Base-by-base conservation (phyloP, 2,113 vertebrate genomes). In the Sula dactylatra region DNA sequence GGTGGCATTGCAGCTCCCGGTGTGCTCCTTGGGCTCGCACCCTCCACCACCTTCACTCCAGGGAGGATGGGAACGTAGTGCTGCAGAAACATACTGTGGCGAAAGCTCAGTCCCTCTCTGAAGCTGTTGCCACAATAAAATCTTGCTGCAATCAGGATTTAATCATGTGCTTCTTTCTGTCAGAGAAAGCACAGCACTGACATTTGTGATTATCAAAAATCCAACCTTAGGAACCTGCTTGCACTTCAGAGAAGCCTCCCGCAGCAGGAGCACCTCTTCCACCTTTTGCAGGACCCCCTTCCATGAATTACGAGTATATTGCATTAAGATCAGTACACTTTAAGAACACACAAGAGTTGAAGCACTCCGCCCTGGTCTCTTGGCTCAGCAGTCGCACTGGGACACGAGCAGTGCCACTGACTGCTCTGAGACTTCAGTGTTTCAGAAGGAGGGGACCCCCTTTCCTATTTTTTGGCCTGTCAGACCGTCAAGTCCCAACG, bases 231-330 rank as follows among this genome's bases (percentile, higher is more conserved):
- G 65, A 58, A 29, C 18, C 13, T 10, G 13, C 17, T 2, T 55
- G 50, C 29, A 27, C 47, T 49, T 3, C 34, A 2, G 13, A 86
- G 82, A 10, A 52, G 70, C 32, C 49, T 72, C 62, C 74, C 49
- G 7, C 1, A 47, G 78, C 21, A 18, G 40, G 7, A 66, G 12
- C 25, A 13, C 14, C 25, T 47, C 64, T 36, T 11, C 16, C 8
- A 5, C 2, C 24, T 1, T 6, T 10, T 15, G 20, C 47, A 32
- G 19, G 44, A 20, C 52, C 71, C 62, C 42, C 69, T 10, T 5
- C 65, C 47, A 6, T 0, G 36, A 38, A 1, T 1, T 12, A 4
- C 1, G 2, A 27, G 27, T 8, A 8, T 0, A 0, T 2, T 11
- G 38, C 45, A 3, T 0, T 7, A 6, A n/a, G 52, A 34, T 11